Percentiles rank a stretch among this genome's conserved stretches.
Evolutionary conservation across 2,113 vertebrate genomes (phyloP).

Genomic region (Paramisgurnus dabryanus): DNA sequence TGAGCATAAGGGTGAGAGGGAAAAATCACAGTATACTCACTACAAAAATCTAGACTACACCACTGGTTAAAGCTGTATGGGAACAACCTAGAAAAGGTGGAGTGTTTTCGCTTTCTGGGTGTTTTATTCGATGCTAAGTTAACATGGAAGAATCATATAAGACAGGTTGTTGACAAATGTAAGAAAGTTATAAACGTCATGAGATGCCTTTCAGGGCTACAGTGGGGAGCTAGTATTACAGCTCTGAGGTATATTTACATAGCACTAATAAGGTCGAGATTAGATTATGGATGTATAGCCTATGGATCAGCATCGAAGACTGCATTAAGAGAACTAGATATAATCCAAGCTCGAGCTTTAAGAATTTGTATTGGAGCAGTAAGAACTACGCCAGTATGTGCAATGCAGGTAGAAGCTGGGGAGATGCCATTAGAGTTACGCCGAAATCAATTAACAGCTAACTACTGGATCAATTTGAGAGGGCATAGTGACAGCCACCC

Average conservation of each 20-base stretch:
- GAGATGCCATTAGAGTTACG: too few species aligned
- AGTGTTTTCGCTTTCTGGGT: not conserved
- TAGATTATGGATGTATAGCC: not conserved
- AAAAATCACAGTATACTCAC: too few species aligned
- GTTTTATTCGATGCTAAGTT: not conserved
- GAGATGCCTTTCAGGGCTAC: too few species aligned
- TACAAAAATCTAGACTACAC: too few species aligned
- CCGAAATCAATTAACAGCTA: not conserved
- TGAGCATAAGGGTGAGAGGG: too few species aligned
- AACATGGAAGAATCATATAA: not conserved
- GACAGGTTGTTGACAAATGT: too few species aligned
- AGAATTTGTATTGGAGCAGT: not conserved
- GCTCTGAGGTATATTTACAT: too few species aligned
- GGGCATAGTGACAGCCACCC: not conserved
- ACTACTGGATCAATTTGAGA: not conserved
- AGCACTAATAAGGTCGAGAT: not conserved
- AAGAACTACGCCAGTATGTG: too few species aligned
- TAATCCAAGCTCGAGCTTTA: not conserved
- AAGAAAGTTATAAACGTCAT: too few species aligned
- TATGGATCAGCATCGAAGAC: not conserved
- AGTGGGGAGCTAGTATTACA: too few species aligned
- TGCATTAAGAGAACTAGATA: not conserved
- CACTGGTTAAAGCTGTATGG: too few species aligned
- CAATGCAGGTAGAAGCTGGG: too few species aligned
- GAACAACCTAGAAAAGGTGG: not conserved